Percentiles rank a stretch among this genome's conserved stretches.
phyloP scores from a whole-genome alignment of 2,113 vertebrate species.

The Nerophis ophidion region DNA sequence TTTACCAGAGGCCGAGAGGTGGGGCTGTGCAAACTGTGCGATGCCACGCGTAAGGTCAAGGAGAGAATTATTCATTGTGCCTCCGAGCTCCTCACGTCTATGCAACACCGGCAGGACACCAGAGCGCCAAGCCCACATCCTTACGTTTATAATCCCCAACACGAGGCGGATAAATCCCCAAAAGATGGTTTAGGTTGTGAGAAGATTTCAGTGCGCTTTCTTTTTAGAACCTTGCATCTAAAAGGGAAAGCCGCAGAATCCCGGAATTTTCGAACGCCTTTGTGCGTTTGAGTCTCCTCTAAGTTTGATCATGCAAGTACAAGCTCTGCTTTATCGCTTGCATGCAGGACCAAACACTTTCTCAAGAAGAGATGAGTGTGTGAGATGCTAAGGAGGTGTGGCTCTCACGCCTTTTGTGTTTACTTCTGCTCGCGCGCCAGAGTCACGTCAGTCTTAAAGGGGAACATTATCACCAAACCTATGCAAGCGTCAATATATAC shows the following conservation, averaged over 20 bases:
- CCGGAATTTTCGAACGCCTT: not conserved
- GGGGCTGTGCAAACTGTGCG: slow-evolving; percentile 64
- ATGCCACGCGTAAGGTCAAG: slow-evolving; percentile 57
- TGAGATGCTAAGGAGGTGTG: too few relatives aligned
- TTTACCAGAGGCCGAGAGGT: slow-evolving; percentile 66
- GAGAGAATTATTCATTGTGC: slow-evolving; percentile 52
- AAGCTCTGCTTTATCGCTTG: not conserved
- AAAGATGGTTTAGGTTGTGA: not conserved
- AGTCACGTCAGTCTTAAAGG: too few relatives aligned
- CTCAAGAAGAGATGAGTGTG: too few relatives aligned
- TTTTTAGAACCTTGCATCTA: too few relatives aligned
- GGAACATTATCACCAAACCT: too few relatives aligned
- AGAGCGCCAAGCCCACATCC: not conserved
- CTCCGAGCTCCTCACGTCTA: slow-evolving; percentile 24
- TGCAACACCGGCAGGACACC: not conserved
- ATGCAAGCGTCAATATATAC: too few relatives aligned
- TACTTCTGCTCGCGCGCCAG: too few relatives aligned
- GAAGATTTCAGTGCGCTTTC: not conserved
- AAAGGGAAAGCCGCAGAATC: not conserved
- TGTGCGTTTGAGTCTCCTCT: not conserved
- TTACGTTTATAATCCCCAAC: slow-evolving; percentile 8
- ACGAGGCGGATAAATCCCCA: not conserved
- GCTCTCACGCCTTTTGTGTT: too few relatives aligned
- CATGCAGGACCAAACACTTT: not conserved
- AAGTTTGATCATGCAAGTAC: not conserved